Conservation (phyloP, 2,113 vertebrate species). For the Clarias batrachus region DNA sequence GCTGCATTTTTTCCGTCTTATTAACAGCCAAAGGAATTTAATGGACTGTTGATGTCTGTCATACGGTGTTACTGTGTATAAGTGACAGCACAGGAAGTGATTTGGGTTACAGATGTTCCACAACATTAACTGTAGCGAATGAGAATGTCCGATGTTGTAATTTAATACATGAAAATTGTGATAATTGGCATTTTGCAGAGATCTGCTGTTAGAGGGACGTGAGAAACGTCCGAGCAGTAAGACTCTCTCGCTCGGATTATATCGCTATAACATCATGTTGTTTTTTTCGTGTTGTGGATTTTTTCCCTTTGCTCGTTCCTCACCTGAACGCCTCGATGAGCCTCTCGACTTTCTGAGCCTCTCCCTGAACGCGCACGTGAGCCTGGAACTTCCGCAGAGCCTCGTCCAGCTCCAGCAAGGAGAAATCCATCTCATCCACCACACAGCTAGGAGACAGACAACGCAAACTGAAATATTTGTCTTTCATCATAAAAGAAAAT, state of each 20-base stretch:
- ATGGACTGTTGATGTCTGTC: neutral
- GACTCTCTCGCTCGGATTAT: neutral
- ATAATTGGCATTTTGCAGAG: neutral
- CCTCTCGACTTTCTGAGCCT: slow-evolving; percentile 98
- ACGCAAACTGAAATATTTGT: neutral
- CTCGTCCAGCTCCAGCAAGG: slow-evolving; percentile 95
- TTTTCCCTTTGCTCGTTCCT: slow-evolving; percentile 29
- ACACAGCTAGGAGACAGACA: slow-evolving; percentile 79
- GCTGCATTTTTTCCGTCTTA: neutral
- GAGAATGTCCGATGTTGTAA: neutral
- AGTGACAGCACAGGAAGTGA: neutral
- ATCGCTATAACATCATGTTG: neutral
- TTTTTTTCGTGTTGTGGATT: neutral
- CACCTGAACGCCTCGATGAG: slow-evolving; percentile 99
- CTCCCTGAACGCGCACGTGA: slow-evolving; percentile 94
- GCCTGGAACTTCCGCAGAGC: slow-evolving; percentile 97
- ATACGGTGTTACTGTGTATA: too few relatives aligned
- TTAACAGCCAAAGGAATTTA: neutral
- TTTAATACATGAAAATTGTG: neutral
- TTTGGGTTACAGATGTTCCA: neutral
- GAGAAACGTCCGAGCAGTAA: neutral
- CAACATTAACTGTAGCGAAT: neutral
- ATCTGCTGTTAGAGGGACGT: neutral
- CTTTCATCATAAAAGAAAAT: neutral
- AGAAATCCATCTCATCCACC: slow-evolving; percentile 99